These are phyloP conservation scores for Rhagophthalmus giganteus DNA, from an alignment of 2,888 invertebrate genomes.

Conservation along the genomic window DNA sequence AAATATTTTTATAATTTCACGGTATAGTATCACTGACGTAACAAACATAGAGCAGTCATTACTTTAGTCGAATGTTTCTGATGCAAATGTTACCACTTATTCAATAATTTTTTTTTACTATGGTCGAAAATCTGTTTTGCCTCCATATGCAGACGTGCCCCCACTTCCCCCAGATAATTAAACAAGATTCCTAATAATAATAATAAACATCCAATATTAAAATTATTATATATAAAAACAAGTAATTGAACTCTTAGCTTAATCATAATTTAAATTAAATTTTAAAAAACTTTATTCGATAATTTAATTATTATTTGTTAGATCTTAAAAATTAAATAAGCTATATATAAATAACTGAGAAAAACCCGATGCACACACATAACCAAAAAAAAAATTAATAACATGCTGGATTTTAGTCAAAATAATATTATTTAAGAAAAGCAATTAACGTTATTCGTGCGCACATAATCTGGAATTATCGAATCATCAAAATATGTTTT, in stretches of 20 bases:
- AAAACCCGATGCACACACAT: background rate
- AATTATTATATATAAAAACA: background rate
- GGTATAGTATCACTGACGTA: no score
- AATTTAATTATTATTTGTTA: background rate
- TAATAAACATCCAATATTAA: no score
- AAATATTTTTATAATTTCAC: no score
- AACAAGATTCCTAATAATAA: no score
- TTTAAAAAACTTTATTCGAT: background rate
- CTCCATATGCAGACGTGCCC: no score
- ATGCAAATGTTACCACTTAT: no score
- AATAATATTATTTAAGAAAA: slow-evolving; percentile 12
- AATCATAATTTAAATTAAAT: background rate
- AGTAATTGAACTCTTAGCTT: background rate
- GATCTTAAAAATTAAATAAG: background rate
- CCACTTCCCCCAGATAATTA: no score
- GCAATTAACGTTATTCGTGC: slow-evolving; percentile 9
- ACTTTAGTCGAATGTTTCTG: no score
- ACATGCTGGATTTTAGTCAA: slow-evolving; percentile 9
- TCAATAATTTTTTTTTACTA: no score
- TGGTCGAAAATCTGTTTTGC: no score
- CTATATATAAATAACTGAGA: background rate
- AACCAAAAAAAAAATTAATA: slow-evolving; percentile 7
- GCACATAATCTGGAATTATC: slow-evolving; percentile 7
- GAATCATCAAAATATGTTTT: slow-evolving; percentile 6
- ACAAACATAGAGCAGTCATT: no score